Base-by-base conservation (phyloP, 2,797 vertebrate species). In the Pseudotriccus pelzelni region DNA sequence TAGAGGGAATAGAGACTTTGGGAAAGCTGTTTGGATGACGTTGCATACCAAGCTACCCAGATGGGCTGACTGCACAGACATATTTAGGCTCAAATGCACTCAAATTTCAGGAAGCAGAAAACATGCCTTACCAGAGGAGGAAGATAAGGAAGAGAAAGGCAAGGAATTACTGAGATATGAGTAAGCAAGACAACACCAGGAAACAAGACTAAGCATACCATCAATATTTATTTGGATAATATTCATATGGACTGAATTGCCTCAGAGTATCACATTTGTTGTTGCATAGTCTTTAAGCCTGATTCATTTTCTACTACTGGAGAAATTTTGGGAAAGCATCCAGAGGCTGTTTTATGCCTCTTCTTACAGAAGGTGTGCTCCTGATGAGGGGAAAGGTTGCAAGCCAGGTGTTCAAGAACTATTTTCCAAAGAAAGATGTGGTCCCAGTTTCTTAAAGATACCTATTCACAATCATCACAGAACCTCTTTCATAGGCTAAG, bases 161-260 rank as follows among this genome's bases (percentile, higher is more conserved):
- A 89, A 60, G 32, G 27, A 36, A 58, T n/a, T 46, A 4, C 39
- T 59, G 47, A 83, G 32, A 46, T 84, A 68, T 14, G 28, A 83
- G 62, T 12, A 21, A 85, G 66, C 5, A 76, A 19, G 21, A 18
- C 30, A 78, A 74, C 18, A 27, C 3, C 0, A 0, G 22, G n/a
- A 88, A 91, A 53, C 22, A 55, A 63, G 22, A 36, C 27, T 41
- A 24, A 43, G 77, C 22, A 25, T 50, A 23, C 9, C 9, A 2
- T 74, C 60, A 68, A 12, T 60, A 32, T 76, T 84, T 43, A 56
- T 27, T 41, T 14, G 18, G 30, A 64, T 62, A 60, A 81, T 49
- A 86, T 59, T 50, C 11, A 69, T 14, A 76, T 6, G 9, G 56
- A 59, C 10, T 58, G 36, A 82, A 41, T 72, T 68, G 18, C 47